A percentile compares a stretch with the other conserved stretches of the same genome.
phyloP scores from a whole-genome alignment of 2,113 vertebrate genomes.

The Stegostoma tigrinum region DNA sequence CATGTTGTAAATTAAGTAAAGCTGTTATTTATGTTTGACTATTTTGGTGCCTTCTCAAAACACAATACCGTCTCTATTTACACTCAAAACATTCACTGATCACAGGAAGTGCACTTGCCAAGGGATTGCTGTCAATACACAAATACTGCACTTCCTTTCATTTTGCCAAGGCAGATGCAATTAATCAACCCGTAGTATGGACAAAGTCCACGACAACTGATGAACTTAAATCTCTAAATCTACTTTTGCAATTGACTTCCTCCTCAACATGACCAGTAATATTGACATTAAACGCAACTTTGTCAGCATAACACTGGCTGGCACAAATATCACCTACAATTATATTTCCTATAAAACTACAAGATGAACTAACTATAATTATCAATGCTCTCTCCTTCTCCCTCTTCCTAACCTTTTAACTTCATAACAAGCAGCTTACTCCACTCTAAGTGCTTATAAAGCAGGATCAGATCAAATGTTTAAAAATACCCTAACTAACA shows the following conservation, averaged over 20 bases:
- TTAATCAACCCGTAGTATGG: not conserved
- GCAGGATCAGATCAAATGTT: too few species aligned
- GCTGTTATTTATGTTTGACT: slow-evolving; percentile 4
- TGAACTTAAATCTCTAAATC: not conserved
- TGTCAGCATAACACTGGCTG: not conserved
- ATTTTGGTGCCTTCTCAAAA: not conserved
- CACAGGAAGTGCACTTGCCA: not conserved
- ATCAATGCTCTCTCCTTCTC: not conserved
- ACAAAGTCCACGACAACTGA: not conserved
- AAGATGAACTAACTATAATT: not conserved
- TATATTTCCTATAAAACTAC: not conserved
- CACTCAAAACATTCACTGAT: not conserved
- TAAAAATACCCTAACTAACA: not conserved
- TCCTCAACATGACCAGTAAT: not conserved
- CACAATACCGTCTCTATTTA: not conserved
- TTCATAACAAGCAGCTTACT: not conserved
- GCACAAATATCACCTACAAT: not conserved
- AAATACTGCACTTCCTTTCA: not conserved
- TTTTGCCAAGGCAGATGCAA: not conserved
- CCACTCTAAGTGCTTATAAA: not conserved
- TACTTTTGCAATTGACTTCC: not conserved
- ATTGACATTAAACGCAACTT: not conserved
- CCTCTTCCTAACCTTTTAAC: not conserved
- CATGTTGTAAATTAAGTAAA: not conserved
- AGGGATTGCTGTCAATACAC: not conserved